phyloP scores from a whole-genome alignment of 64 coral and sea anemone species.

The Hydrozoanthus tunicans region DNA sequence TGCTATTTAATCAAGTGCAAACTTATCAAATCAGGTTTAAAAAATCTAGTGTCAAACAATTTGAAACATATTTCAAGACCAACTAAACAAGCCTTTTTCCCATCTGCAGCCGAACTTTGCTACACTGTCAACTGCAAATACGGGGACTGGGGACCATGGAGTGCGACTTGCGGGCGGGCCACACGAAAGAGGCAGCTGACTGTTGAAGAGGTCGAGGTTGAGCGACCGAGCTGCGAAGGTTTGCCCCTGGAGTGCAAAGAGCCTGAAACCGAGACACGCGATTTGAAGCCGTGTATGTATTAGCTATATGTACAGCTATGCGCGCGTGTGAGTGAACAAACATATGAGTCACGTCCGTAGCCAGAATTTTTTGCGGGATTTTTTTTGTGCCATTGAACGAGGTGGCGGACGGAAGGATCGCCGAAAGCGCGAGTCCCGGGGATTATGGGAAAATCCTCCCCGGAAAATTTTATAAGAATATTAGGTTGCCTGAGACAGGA shows the following conservation, averaged over 20 bases:
- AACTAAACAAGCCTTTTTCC: background rate
- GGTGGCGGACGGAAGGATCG: no score
- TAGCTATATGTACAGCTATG: no score
- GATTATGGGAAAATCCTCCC: no score
- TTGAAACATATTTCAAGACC: background rate
- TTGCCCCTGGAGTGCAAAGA: background rate
- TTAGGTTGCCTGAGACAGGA: no score
- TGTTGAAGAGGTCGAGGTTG: conserved; percentile 24
- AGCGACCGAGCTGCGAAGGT: conserved; percentile 23
- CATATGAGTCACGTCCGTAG: no score
- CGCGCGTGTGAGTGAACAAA: no score
- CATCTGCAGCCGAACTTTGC: background rate
- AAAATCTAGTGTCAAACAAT: background rate
- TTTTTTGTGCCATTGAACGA: no score
- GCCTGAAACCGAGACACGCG: conserved; percentile 10
- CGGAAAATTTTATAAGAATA: no score
- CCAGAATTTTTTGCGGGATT: no score
- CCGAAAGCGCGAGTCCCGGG: no score
- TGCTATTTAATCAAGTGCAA: no score
- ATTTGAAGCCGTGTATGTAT: background rate
- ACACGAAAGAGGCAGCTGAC: conserved; percentile 10
- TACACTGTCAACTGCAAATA: conserved; percentile 20
- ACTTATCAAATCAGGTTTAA: no score
- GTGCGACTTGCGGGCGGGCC: background rate
- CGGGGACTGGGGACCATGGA: conserved; percentile 7